These are phyloP conservation scores for Nomada ruficornis DNA, from an alignment of 2,888 invertebrate species.

Conservation along the genomic window DNA sequence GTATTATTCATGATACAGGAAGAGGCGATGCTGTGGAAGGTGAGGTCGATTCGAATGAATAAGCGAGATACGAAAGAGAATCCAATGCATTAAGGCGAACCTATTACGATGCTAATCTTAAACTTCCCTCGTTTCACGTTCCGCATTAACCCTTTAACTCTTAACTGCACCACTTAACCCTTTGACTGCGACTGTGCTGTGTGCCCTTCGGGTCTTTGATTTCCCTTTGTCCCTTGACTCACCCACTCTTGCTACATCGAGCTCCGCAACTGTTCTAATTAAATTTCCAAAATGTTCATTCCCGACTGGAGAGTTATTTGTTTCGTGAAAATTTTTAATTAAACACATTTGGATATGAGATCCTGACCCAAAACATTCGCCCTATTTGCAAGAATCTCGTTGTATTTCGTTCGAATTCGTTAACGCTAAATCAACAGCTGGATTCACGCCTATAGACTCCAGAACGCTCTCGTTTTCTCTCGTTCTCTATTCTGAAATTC, in stretches of 20 bases:
- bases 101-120: conserved; percentile 31
- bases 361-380: no score
- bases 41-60: conserved; percentile 29
- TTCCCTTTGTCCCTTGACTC: background rate
- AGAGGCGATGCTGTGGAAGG: conserved; percentile 18
- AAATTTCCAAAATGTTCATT: background rate
- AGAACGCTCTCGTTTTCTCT: background rate
- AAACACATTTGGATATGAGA: no score
- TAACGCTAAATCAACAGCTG: conserved; percentile 1
- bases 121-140: conserved; percentile 1
- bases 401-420: background rate
- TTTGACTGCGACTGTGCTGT: conserved; percentile 2
- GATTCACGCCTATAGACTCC: background rate
- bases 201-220: conserved; percentile 1
- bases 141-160: conserved; percentile 20
- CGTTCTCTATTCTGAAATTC: conserved; percentile 9
- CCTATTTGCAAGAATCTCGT: no score
- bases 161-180: conserved; percentile 11
- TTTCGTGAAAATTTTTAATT: no score
- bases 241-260: background rate
- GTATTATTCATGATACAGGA: conserved; percentile 40
- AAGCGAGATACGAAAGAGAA: conserved; percentile 14
- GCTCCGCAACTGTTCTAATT: conserved; percentile 1
- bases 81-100: conserved; percentile 1
- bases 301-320: no score